phyloP scores from a whole-genome alignment of 1,140 invertebrate species.

The Pseudomyrmex flavicornis region DNA sequence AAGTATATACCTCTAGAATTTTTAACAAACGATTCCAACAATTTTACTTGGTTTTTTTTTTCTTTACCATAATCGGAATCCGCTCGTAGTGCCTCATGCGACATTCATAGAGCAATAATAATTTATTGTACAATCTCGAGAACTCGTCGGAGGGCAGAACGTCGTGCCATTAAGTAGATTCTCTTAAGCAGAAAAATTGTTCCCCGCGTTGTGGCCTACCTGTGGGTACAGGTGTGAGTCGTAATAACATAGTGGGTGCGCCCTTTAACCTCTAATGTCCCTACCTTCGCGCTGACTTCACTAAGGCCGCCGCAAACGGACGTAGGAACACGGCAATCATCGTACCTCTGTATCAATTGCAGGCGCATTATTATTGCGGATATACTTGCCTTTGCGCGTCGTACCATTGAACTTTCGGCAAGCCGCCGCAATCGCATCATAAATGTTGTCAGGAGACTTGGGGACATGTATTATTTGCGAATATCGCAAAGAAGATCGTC shows the following conservation, averaged over 20 bases:
- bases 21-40: not conserved
- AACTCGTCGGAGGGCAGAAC: conserved; percentile 50
- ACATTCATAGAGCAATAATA: conserved; percentile 66
- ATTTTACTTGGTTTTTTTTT: conserved; percentile 1
- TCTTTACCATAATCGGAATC: not conserved
- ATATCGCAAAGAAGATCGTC: not conserved
- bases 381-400: conserved; percentile 80
- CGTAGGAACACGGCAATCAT: conserved; percentile 81
- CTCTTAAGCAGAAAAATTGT: conserved; percentile 68
- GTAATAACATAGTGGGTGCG: conserved; percentile 83
- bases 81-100: conserved; percentile 47
- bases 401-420: conserved; percentile 55
- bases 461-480: conserved; percentile 28
- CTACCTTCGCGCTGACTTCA: conserved; percentile 77
- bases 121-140: conserved; percentile 68
- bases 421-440: conserved; percentile 7
- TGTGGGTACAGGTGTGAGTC: conserved; percentile 83
- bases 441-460: conserved; percentile 23
- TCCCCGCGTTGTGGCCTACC: conserved; percentile 61
- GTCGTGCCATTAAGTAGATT: conserved; percentile 69
- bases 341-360: conserved; percentile 83
- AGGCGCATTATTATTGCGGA: conserved; percentile 81
- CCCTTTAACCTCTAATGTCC: conserved; percentile 80
- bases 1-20: not conserved
- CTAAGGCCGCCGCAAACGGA: conserved; percentile 80